Evolutionary conservation across 2,797 vertebrate species (phyloP).

Genomic region (Xenopus petersii): DNA sequence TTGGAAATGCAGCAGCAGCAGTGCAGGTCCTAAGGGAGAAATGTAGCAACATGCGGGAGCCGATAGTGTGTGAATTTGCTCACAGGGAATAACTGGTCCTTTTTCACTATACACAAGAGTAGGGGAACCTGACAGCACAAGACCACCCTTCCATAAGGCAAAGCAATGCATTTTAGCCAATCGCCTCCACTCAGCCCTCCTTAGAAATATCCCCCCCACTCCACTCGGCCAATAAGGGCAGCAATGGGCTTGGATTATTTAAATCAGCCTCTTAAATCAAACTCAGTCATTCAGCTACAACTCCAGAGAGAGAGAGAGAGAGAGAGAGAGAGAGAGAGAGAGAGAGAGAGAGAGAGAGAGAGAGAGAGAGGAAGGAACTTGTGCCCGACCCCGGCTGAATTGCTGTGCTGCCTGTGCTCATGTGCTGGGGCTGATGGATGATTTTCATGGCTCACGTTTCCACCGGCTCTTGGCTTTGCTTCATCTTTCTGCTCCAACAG

Average conservation of each 20-base stretch:
- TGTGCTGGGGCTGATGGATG: no score
- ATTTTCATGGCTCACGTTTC: no score
- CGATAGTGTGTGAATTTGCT: slow-evolving; percentile 11
- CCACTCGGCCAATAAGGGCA: slow-evolving; percentile 24
- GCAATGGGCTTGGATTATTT: slow-evolving; percentile 22
- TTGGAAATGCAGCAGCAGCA: slow-evolving; percentile 1
- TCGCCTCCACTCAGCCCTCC: slow-evolving; percentile 6
- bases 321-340: no score
- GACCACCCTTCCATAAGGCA: slow-evolving; percentile 23
- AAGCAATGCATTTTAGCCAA: slow-evolving; percentile 12
- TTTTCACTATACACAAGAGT: slow-evolving; percentile 35
- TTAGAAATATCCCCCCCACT: slow-evolving; percentile 32
- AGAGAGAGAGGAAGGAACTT: no score
- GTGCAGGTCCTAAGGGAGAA: neutral
- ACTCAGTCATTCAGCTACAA: slow-evolving; percentile 40
- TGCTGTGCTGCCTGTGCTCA: no score
- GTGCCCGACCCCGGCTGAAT: no score
- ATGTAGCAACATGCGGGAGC: neutral
- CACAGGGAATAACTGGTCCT: slow-evolving; percentile 26
- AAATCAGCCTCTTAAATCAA: slow-evolving; percentile 42
- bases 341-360: no score
- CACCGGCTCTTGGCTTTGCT: no score
- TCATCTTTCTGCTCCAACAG: no score
- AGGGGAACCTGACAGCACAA: slow-evolving; percentile 18
- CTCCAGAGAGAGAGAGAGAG: neutral